Conservation (phyloP, 2,797 vertebrate genomes). For the Cephalopachus bancanus region DNA sequence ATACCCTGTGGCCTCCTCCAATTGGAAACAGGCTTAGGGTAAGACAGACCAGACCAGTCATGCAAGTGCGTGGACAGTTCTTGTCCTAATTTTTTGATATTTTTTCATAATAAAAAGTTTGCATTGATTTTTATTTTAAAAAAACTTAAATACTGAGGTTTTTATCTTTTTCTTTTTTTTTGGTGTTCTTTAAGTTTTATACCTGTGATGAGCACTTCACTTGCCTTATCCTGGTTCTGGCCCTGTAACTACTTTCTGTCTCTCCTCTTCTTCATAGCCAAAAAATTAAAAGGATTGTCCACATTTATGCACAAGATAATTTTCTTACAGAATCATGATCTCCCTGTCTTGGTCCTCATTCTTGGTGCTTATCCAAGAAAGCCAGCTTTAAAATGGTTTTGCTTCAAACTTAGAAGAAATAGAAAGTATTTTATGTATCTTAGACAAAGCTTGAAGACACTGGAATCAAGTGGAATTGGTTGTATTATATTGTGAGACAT, state of each 20-base stretch:
- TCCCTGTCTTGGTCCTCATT: background rate
- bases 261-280: background rate
- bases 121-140: background rate
- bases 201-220: background rate
- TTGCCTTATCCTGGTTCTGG: background rate
- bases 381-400: background rate
- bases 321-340: background rate
- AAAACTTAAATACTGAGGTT: background rate
- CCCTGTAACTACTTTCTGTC: background rate
- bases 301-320: background rate
- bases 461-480: background rate
- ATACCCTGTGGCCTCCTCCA: background rate
- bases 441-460: background rate
- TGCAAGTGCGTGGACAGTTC: background rate
- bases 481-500: background rate
- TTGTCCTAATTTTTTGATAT: background rate
- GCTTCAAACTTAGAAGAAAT: background rate
- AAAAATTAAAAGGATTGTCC: background rate
- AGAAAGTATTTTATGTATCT: background rate
- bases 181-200: background rate
- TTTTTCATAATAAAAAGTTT: background rate
- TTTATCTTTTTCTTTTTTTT: background rate
- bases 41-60: background rate
- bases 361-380: background rate
- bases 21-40: background rate